These are phyloP conservation scores for Caracal caracal DNA, from an alignment of 2,113 vertebrate genomes.

Conservation along the genomic window DNA sequence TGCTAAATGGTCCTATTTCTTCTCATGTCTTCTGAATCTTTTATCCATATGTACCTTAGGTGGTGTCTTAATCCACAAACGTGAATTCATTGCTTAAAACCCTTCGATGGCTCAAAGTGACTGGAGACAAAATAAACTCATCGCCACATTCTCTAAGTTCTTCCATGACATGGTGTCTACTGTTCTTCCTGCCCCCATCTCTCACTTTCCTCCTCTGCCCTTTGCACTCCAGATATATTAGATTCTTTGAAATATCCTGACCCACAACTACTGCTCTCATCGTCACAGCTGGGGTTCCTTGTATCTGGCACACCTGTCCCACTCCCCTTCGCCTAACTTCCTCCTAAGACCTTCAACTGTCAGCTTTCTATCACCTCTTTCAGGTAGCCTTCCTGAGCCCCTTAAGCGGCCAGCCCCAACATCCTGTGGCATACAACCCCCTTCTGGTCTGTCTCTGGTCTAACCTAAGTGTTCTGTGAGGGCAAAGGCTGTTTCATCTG, in stretches of 20 bases:
- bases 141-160: background rate
- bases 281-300: background rate
- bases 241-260: background rate
- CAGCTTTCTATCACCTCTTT: constrained; percentile 40
- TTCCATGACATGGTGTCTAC: constrained; percentile 26
- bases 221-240: background rate
- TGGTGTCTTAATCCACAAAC: background rate
- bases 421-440: background rate
- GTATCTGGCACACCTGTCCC: background rate
- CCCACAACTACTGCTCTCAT: background rate
- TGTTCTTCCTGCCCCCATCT: background rate
- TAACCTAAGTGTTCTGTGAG: constrained; percentile 11
- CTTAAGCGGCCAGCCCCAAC: background rate
- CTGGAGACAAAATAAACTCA: constrained; percentile 19
- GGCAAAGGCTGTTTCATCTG: background rate
- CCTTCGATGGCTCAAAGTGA: background rate
- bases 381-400: background rate
- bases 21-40: background rate
- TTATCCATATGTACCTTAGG: background rate
- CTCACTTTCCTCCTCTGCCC: background rate
- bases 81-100: constrained; percentile 43
- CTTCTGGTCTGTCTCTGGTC: constrained; percentile 30
- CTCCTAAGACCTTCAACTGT: background rate
- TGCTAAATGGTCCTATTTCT: background rate
- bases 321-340: background rate